Base-by-base conservation (phyloP, 2,113 vertebrate species). In the Rhea americana region DNA sequence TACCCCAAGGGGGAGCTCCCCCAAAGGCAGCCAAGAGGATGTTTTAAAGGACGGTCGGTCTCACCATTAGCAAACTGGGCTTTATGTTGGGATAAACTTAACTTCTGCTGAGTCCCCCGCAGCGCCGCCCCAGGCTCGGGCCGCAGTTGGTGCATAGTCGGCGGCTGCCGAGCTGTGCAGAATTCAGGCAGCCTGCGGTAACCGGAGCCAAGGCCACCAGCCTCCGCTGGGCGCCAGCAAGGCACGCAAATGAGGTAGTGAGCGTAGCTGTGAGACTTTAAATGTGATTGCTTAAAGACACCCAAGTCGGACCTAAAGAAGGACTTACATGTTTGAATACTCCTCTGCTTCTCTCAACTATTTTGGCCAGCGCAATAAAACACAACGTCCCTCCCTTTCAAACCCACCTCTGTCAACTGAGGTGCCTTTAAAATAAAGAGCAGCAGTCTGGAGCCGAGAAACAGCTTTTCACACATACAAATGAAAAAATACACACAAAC, bases 191-290 rank as follows among this genome's bases (percentile, higher is more conserved):
- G 10, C 26, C 12, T n/a, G n/a, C 16, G n/a, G 15, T 24, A 19
- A 48, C 35, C 39, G 48, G 26, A 16, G 48, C n/a, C 11, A 5
- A 50, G 7, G 10, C 32, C 10, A 16, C 18, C 16, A 18, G 11
- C 37, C n/a, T 19, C n/a, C 18, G 26, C 17, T 19, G 48, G n/a
- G 43, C 28, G 11, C 47, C 26, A 68, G 43, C 12, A 82, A 30
- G 2, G 13, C 12, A 11, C 71, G 7, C 26, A 1, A 7, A 3
- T 16, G 24, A 39, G 26, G 3, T 5, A 79, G 37, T 1, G 2
- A 55, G 11, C 0, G 1, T 7, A 19, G 15, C 58, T 80, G 39
- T 41, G 79, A 4, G 1, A 7, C 43, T 81, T 61, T 22, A 82
- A 61, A 30, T 45, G 13, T 17, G 67, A 28, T 11, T 41, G 11